Evolutionary conservation across 1,140 invertebrate species (phyloP).

Genomic region (Trinorchestia longiramus): DNA sequence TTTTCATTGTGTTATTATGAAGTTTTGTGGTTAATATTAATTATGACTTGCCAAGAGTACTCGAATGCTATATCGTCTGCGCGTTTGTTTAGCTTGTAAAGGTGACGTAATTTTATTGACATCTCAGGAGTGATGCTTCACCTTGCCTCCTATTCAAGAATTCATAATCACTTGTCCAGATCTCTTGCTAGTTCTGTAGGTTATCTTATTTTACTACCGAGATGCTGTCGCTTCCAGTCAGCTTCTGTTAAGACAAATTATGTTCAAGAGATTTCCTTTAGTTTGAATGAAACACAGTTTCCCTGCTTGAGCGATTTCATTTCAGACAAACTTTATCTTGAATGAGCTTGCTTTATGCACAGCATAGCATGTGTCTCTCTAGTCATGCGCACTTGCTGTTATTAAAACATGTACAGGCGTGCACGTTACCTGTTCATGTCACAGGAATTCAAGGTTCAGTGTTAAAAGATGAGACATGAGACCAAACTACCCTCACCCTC

Average conservation of each 20-base stretch:
- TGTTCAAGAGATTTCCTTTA: not conserved
- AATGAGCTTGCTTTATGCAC: too few species aligned
- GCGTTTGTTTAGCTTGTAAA: not conserved
- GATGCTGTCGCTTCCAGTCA: not conserved
- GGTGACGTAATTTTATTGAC: not conserved
- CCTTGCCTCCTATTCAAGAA: not conserved
- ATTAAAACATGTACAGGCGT: too few species aligned
- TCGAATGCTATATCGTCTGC: not conserved
- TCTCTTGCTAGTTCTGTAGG: not conserved
- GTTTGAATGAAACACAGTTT: not conserved
- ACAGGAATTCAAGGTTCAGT: too few species aligned
- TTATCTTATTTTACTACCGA: not conserved
- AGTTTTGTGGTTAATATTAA: too few species aligned
- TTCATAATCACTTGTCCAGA: not conserved
- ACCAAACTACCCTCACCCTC: not conserved
- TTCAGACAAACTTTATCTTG: not conserved
- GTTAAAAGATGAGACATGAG: not conserved
- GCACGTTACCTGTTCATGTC: not conserved
- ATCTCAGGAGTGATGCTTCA: not conserved
- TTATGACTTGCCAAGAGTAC: not conserved
- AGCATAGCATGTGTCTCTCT: too few species aligned
- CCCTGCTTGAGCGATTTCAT: not conserved
- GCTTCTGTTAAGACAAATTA: not conserved
- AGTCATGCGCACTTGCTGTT: too few species aligned
- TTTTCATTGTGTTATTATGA: too few species aligned